A percentile compares a stretch with the other conserved stretches of the same genome.
Evolutionary conservation across 2,888 invertebrate genomes (phyloP).

Genomic region (Bombyx huttoni): DNA sequence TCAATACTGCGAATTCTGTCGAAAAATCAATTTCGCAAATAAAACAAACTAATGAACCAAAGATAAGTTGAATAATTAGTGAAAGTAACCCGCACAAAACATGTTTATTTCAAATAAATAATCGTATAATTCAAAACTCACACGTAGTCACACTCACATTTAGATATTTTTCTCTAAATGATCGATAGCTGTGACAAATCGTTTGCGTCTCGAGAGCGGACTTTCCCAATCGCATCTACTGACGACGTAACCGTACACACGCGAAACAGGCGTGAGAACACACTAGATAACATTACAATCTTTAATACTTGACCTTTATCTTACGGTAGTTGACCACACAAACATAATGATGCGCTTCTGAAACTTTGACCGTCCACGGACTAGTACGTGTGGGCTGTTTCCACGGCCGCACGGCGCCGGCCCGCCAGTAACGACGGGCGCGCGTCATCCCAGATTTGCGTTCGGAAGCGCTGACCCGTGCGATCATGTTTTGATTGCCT

Average conservation of each 20-base stretch:
- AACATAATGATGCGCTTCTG: conserved; percentile 1
- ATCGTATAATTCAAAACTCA: too few relatives aligned
- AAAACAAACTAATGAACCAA: too few relatives aligned
- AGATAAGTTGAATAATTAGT: too few relatives aligned
- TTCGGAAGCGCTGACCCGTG: conserved; percentile 62
- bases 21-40: too few relatives aligned
- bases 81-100: too few relatives aligned
- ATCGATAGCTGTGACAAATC: conserved; percentile 45
- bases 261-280: conserved; percentile 59
- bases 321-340: conserved; percentile 23
- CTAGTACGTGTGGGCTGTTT: conserved; percentile 7
- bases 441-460: conserved; percentile 58
- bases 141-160: not conserved
- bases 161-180: not conserved
- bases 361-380: conserved; percentile 3
- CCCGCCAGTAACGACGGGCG: conserved; percentile 37
- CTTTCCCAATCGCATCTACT: conserved; percentile 38
- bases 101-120: too few relatives aligned
- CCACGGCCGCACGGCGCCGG: conserved; percentile 7
- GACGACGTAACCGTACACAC: conserved; percentile 33
- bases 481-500: conserved; percentile 63
- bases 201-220: conserved; percentile 36
- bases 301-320: conserved; percentile 49
- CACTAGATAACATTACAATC: conserved; percentile 43
- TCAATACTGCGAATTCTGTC: too few relatives aligned